phyloP scores from a whole-genome alignment of 2,113 vertebrate species.

The Gallinago paraguaiae region DNA sequence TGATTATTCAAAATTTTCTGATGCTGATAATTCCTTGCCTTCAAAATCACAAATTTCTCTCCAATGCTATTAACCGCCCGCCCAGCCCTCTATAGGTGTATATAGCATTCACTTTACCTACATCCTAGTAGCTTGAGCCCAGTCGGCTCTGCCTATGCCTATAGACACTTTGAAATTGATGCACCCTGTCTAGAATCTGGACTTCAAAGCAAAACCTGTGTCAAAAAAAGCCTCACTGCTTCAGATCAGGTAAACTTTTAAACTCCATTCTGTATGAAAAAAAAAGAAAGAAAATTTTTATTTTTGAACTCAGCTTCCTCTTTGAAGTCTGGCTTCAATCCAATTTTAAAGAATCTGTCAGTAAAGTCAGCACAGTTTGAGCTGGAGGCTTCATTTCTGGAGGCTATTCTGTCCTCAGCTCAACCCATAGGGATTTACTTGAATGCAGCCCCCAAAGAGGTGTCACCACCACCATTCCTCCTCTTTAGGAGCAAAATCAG shows the following conservation, averaged over 20 bases:
- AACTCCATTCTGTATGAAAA: constrained; percentile 11
- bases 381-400: constrained; percentile 54
- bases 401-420: constrained; percentile 20
- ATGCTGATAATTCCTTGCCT: background rate
- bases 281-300: background rate
- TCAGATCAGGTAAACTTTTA: constrained; percentile 70
- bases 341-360: constrained; percentile 63
- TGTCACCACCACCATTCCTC: background rate
- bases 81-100: too few relatives aligned
- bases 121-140: background rate
- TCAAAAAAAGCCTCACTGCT: constrained; percentile 12
- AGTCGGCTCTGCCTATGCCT: background rate
- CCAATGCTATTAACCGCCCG: background rate
- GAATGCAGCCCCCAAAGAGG: background rate
- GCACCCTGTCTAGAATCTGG: constrained; percentile 15
- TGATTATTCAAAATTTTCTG: background rate
- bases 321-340: constrained; percentile 68
- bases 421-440: background rate
- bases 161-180: constrained; percentile 54
- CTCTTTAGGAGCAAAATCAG: background rate
- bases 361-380: constrained; percentile 48
- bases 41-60: background rate
- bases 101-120: background rate
- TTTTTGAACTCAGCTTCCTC: constrained; percentile 59
- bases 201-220: constrained; percentile 69